A percentile compares a stretch with the other conserved stretches of the same genome.
Conservation (phyloP, 2,888 invertebrate genomes). For the Bembecia ichneumoniformis region DNA sequence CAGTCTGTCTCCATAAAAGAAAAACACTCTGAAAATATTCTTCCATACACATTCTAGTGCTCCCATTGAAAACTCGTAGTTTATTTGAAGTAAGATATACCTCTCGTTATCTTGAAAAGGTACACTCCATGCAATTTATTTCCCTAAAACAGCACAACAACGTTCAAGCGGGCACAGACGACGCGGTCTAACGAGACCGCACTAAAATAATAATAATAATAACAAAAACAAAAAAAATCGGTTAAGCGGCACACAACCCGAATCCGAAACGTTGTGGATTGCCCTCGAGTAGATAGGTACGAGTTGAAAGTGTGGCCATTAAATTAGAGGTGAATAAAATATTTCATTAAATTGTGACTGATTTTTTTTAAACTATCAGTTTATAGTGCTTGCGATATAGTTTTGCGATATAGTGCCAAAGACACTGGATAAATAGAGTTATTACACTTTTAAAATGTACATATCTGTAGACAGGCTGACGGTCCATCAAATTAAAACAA, state of each 20-base stretch:
- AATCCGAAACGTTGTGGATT: conserved; percentile 61
- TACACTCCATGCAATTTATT: conserved; percentile 26
- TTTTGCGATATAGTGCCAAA: too few relatives aligned
- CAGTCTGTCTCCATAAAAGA: too few relatives aligned
- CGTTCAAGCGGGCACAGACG: conserved; percentile 26
- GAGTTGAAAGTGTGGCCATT: conserved; percentile 28
- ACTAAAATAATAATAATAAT: conserved; percentile 53
- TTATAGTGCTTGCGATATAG: too few relatives aligned
- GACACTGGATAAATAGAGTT: too few relatives aligned
- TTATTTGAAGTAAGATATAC: not conserved
- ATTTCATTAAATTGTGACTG: too few relatives aligned
- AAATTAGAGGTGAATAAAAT: conserved; percentile 17
- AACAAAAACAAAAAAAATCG: conserved; percentile 38
- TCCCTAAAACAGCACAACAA: conserved; percentile 19
- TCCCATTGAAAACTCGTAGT: not conserved
- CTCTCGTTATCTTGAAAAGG: not conserved
- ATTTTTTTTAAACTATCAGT: too few relatives aligned
- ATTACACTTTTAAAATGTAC: too few relatives aligned
- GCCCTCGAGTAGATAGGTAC: conserved; percentile 55
- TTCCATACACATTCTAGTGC: not conserved
- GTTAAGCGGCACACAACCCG: conserved; percentile 58
- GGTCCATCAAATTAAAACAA: too few relatives aligned
- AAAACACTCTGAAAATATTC: too few relatives aligned
- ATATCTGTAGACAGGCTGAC: too few relatives aligned
- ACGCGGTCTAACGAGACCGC: conserved; percentile 35